These are phyloP conservation scores for Pseudomyrmex flavicornis DNA, from an alignment of 1,140 invertebrate genomes.

Conservation along the genomic window DNA sequence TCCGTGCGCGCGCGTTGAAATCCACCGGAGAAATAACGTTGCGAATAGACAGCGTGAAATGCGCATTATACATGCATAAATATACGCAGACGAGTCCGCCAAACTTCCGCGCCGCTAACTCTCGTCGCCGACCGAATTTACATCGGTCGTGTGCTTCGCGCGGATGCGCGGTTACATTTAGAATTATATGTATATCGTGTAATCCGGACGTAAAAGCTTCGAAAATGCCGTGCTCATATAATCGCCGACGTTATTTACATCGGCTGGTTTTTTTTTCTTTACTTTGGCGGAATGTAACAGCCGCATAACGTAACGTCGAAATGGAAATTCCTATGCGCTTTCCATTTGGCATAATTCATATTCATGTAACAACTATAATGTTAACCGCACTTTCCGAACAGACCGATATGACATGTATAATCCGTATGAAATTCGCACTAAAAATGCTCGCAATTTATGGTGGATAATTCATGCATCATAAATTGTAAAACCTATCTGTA, in stretches of 20 bases:
- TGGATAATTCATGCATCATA: neutral
- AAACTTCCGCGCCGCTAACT: slow-evolving; percentile 32
- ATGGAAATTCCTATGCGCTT: slow-evolving; percentile 4
- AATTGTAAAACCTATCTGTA: neutral
- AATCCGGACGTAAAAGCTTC: neutral
- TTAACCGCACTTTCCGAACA: neutral
- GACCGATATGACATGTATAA: slow-evolving; percentile 1
- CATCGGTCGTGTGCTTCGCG: neutral
- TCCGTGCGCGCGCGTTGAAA: slow-evolving; percentile 3
- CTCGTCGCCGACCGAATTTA: slow-evolving; percentile 38
- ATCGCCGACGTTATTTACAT: neutral
- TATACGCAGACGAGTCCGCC: slow-evolving; percentile 34
- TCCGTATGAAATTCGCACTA: neutral
- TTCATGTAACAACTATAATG: neutral
- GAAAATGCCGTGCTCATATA: neutral
- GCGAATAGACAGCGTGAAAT: slow-evolving; percentile 53
- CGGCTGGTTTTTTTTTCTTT: slow-evolving; percentile 18
- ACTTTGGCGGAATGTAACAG: neutral
- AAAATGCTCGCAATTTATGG: slow-evolving; percentile 4
- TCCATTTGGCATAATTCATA: slow-evolving; percentile 21
- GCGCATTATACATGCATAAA: slow-evolving; percentile 63
- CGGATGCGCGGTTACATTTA: slow-evolving; percentile 1
- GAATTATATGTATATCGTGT: neutral
- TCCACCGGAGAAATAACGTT: slow-evolving; percentile 54
- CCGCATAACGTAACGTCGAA: neutral